Evolutionary conservation across 1,140 invertebrate genomes (phyloP).

Genomic region (Aphaenogaster rudis): DNA sequence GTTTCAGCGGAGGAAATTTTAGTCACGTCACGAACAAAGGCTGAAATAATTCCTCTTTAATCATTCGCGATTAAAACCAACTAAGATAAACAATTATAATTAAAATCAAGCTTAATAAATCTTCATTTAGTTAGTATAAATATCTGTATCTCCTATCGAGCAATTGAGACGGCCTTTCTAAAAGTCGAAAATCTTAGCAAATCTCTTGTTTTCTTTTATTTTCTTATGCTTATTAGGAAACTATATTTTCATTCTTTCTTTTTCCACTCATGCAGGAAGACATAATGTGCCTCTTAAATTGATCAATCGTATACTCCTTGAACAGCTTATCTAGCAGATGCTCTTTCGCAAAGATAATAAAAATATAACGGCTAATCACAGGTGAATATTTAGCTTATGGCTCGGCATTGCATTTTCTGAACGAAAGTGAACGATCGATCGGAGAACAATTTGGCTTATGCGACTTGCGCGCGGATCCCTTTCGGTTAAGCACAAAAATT

Average conservation of each 20-base stretch:
- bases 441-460: slow-evolving; percentile 14
- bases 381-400: slow-evolving; percentile 34
- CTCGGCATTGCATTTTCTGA: slow-evolving; percentile 1
- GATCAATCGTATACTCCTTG: slow-evolving; percentile 57
- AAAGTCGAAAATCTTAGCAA: slow-evolving; percentile 52
- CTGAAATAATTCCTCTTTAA: slow-evolving; percentile 49
- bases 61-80: slow-evolving; percentile 31
- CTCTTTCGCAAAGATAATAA: slow-evolving; percentile 18
- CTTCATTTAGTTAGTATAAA: not conserved
- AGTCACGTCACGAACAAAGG: slow-evolving; percentile 38
- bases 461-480: not conserved
- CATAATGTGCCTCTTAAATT: slow-evolving; percentile 49
- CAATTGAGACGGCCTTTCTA: slow-evolving; percentile 47
- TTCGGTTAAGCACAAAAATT: not conserved
- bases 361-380: slow-evolving; percentile 1
- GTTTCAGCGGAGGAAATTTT: slow-evolving; percentile 28
- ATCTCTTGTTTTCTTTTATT: slow-evolving; percentile 47
- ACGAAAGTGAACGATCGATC: slow-evolving; percentile 6
- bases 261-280: not conserved
- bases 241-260: not conserved
- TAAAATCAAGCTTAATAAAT: slow-evolving; percentile 25
- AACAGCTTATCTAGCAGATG: slow-evolving; percentile 29
- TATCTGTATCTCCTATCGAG: slow-evolving; percentile 50
- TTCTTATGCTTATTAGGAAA: slow-evolving; percentile 48
- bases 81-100: slow-evolving; percentile 36